Evolutionary conservation across 2,113 vertebrate species (phyloP).

Genomic region (Lepisosteus oculatus): DNA sequence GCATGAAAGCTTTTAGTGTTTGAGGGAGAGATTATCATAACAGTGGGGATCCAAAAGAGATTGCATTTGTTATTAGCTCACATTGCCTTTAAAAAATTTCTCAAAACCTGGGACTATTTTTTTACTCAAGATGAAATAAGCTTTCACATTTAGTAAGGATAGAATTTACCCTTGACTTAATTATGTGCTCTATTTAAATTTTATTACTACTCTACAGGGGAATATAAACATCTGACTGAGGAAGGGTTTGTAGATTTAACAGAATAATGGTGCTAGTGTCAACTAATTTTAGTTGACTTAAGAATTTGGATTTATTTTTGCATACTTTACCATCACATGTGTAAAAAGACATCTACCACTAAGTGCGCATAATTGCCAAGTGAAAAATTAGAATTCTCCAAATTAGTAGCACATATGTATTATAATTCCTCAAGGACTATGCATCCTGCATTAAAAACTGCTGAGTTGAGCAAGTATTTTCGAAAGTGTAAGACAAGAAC

Average conservation of each 20-base stretch:
- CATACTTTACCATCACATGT: constrained; percentile 16
- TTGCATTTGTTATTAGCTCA: neutral
- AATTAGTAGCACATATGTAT: constrained; percentile 18
- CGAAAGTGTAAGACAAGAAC: neutral
- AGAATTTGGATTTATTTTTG: constrained; percentile 12
- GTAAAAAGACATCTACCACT: constrained; percentile 10
- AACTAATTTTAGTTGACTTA: constrained; percentile 21
- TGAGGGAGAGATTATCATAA: neutral
- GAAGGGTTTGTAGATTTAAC: constrained; percentile 18
- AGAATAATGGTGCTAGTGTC: constrained; percentile 20
- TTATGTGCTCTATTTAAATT: constrained; percentile 31
- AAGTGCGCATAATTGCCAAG: constrained; percentile 23
- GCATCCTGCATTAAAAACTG: constrained; percentile 12
- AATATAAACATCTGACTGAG: constrained; percentile 31
- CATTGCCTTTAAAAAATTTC: neutral
- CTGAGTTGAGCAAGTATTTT: neutral
- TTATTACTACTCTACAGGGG: constrained; percentile 1
- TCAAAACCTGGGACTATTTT: neutral
- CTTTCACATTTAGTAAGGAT: neutral
- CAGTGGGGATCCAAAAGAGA: neutral
- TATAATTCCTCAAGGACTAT: constrained; percentile 15
- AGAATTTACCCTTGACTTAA: constrained; percentile 32
- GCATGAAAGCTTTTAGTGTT: neutral
- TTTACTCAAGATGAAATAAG: neutral
- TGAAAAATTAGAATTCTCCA: constrained; percentile 25